A percentile compares a stretch with the other conserved stretches of the same genome.
Conservation (phyloP, 1,140 invertebrate species). For the Heliothis virescens region DNA sequence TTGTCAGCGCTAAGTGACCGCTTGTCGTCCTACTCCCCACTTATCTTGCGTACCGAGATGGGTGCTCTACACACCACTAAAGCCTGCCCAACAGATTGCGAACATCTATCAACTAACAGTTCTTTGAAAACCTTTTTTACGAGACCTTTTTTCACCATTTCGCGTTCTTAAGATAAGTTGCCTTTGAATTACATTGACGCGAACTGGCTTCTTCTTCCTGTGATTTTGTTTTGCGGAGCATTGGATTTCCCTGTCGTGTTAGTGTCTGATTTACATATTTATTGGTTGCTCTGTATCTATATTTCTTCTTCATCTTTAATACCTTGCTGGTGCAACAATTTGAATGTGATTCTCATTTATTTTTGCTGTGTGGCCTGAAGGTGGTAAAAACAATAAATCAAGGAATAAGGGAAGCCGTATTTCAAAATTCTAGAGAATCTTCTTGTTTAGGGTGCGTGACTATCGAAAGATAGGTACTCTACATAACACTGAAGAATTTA, state of each 20-base stretch:
- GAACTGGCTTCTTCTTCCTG: neutral
- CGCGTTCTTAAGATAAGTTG: constrained; percentile 23
- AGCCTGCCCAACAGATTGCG: constrained; percentile 22
- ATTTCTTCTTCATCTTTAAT: no score
- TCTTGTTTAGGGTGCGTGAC: no score
- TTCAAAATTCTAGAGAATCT: no score
- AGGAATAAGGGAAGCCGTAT: no score
- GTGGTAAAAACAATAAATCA: no score
- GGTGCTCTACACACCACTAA: constrained; percentile 8
- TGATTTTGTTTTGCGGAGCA: neutral
- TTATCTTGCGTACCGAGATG: neutral
- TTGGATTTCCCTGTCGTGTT: neutral
- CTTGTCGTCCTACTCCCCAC: neutral
- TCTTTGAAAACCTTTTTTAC: constrained; percentile 39
- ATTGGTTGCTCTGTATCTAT: neutral
- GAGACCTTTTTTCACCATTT: constrained; percentile 16
- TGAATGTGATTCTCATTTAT: no score
- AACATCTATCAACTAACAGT: constrained; percentile 33
- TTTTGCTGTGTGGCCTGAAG: no score
- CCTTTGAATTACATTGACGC: neutral
- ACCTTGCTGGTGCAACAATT: no score
- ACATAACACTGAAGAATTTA: no score
- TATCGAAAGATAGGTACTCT: neutral
- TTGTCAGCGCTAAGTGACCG: neutral
- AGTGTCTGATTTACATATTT: neutral